phyloP scores from a whole-genome alignment of 2,888 invertebrate species.

The Yponomeuta sedellus region DNA sequence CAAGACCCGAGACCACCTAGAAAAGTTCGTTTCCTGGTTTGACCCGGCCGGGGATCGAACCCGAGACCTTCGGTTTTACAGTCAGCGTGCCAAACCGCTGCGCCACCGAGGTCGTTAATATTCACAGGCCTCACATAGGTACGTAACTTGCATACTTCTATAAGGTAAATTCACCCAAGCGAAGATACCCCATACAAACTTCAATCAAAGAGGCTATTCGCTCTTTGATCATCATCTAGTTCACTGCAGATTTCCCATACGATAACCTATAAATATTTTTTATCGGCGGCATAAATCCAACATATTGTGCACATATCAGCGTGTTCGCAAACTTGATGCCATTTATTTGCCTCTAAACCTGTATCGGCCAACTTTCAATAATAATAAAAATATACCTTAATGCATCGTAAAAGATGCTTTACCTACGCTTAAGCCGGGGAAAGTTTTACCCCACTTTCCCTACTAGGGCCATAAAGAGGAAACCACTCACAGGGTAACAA shows the following conservation, averaged over 20 bases:
- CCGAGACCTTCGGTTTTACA: too few species aligned
- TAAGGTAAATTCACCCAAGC: too few species aligned
- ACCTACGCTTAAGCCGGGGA: conserved; percentile 19
- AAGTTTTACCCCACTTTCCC: conserved; percentile 7
- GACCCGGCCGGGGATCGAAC: too few species aligned
- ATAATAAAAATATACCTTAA: conserved; percentile 6
- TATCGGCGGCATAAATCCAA: not conserved
- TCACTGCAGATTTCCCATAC: not conserved
- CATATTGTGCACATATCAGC: not conserved
- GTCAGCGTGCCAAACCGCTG: too few species aligned
- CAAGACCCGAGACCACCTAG: too few species aligned
- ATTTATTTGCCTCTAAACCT: conserved; percentile 7
- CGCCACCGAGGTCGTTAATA: too few species aligned
- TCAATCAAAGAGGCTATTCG: not conserved
- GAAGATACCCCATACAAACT: too few species aligned
- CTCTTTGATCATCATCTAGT: conserved; percentile 1
- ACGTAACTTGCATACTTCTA: too few species aligned
- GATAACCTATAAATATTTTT: not conserved
- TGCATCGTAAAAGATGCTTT: conserved; percentile 18
- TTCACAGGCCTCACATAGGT: too few species aligned
- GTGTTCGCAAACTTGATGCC: not conserved
- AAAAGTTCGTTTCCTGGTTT: too few species aligned
- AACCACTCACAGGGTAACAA: not conserved
- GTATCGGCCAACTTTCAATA: not conserved
- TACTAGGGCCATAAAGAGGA: not conserved